Conservation (phyloP, 2,113 vertebrate genomes). For the Hipposideros armiger region DNA sequence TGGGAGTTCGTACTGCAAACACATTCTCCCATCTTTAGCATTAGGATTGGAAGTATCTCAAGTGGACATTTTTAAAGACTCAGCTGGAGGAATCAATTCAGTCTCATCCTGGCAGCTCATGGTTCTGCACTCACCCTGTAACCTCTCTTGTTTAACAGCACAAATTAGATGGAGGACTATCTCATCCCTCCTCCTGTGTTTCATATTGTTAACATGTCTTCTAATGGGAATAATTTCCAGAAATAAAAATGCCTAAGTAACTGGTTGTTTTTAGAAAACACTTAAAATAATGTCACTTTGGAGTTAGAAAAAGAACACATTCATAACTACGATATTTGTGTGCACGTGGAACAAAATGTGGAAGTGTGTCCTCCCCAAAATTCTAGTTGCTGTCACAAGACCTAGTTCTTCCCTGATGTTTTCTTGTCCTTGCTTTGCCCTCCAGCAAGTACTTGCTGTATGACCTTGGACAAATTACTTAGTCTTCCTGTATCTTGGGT, state of each 20-base stretch:
- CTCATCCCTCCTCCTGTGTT: neutral
- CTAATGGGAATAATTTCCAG: neutral
- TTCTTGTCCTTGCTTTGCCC: neutral
- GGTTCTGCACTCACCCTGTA: neutral
- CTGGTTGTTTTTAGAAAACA: neutral
- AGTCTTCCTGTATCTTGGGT: neutral
- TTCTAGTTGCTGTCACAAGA: neutral
- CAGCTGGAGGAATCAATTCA: neutral
- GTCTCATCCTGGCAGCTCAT: neutral
- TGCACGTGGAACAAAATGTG: neutral
- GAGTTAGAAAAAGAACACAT: neutral
- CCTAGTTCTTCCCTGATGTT: neutral
- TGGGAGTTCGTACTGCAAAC: neutral
- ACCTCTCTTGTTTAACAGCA: neutral
- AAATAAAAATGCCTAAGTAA: neutral
- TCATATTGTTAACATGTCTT: neutral
- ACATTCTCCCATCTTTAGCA: neutral
- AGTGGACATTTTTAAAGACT: slow-evolving; percentile 31
- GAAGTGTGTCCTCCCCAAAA: neutral
- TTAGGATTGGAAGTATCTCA: neutral
- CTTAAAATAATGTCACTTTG: neutral
- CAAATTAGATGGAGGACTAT: neutral
- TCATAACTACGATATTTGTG: neutral
- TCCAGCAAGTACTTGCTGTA: neutral
- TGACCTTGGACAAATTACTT: neutral